Conservation (phyloP, 2,113 vertebrate species). For the Astur gentilis region DNA sequence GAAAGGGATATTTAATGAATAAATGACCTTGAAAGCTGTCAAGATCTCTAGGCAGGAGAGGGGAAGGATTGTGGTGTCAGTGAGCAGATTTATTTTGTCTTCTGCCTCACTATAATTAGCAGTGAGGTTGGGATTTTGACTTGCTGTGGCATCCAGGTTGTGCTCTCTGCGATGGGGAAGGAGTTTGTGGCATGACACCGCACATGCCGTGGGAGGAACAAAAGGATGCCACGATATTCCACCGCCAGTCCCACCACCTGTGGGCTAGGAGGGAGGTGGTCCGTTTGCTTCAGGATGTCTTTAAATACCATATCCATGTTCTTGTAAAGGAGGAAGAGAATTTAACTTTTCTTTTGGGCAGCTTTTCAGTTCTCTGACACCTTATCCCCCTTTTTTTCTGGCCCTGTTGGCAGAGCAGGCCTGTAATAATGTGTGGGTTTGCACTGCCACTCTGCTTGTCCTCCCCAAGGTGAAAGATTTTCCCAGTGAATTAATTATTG, state of each 20-base stretch:
- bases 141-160: neutral
- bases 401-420: rapidly evolving
- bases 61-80: neutral
- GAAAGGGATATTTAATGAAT: neutral
- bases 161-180: neutral
- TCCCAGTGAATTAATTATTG: neutral
- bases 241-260: rapidly evolving
- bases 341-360: neutral
- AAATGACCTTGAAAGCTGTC: neutral
- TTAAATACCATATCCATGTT: neutral
- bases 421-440: rapidly evolving
- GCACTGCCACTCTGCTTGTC: neutral
- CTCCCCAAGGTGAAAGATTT: neutral
- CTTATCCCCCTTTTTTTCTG: neutral
- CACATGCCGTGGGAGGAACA: neutral
- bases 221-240: neutral
- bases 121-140: neutral
- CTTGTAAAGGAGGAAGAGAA: neutral
- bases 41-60: neutral
- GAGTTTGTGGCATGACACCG: neutral
- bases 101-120: neutral
- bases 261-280: neutral
- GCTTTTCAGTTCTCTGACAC: neutral
- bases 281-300: rapidly evolving
- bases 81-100: neutral